phyloP scores from a whole-genome alignment of 2,113 vertebrate genomes.

The Jacana jacana region DNA sequence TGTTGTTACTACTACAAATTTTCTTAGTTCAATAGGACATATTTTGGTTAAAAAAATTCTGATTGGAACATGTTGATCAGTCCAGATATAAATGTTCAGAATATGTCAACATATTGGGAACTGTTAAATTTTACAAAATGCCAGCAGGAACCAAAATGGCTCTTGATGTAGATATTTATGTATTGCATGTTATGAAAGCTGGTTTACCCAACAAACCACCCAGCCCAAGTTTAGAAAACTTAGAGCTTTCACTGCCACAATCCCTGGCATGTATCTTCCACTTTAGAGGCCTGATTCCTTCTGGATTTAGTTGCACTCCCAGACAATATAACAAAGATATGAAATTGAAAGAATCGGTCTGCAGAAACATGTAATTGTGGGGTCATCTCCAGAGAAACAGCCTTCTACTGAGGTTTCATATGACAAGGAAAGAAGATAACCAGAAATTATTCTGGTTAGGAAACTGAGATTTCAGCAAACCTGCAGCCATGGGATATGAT shows the following conservation, averaged over 20 bases:
- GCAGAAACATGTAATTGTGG: background rate
- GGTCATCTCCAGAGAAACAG: background rate
- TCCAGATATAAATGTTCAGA: background rate
- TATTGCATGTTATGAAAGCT: background rate
- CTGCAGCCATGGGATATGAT: background rate
- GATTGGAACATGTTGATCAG: background rate
- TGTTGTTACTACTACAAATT: background rate
- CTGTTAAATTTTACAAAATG: background rate
- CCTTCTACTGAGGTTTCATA: background rate
- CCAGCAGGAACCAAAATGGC: background rate
- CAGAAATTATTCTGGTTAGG: background rate
- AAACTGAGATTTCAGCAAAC: background rate
- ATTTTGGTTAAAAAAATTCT: background rate
- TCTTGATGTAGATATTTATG: background rate
- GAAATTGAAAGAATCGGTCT: background rate
- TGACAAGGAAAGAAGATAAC: background rate
- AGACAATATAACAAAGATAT: fast-evolving
- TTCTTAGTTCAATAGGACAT: background rate
- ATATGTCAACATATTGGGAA: background rate
- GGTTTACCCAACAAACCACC: background rate
- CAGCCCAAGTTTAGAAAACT: background rate
- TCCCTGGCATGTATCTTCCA: background rate
- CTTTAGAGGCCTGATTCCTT: background rate
- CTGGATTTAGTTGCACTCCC: background rate
- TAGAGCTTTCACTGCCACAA: background rate